A percentile compares a stretch with the other conserved stretches of the same genome.
phyloP scores from a whole-genome alignment of 2,888 invertebrate species.

The Phlogophora meticulosa region DNA sequence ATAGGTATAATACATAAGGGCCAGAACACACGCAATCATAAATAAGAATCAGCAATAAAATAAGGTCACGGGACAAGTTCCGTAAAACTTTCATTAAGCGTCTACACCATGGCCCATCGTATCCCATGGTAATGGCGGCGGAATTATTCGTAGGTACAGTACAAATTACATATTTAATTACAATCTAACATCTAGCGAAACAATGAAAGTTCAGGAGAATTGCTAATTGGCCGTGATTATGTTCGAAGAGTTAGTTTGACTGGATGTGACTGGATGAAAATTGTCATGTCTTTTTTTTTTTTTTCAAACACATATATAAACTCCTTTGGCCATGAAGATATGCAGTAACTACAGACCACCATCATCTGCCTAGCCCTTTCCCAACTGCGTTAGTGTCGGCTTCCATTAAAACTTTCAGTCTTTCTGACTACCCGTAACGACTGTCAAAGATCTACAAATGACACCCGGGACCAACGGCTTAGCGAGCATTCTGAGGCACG shows the following conservation, averaged over 20 bases:
- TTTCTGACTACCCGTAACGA: no score
- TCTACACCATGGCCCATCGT: conserved; percentile 44
- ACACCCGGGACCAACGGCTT: no score
- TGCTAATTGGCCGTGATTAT: conserved; percentile 80
- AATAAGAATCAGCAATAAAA: conserved; percentile 51
- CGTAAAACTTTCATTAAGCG: conserved; percentile 55
- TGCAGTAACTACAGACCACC: no score
- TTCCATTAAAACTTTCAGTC: no score
- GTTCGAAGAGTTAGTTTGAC: conserved; percentile 27
- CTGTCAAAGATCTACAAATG: no score
- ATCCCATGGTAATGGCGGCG: conserved; percentile 58
- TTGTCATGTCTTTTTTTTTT: no score
- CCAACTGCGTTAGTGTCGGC: no score
- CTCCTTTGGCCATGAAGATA: no score
- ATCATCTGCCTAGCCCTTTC: no score
- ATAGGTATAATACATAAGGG: background rate
- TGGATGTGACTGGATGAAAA: conserved; percentile 46
- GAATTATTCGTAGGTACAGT: conserved; percentile 63
- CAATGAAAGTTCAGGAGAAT: conserved; percentile 83
- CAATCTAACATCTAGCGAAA: conserved; percentile 76
- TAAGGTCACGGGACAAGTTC: conserved; percentile 36
- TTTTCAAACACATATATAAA: no score
- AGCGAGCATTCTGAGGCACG: no score
- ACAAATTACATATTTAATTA: conserved; percentile 74
- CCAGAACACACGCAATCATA: conserved; percentile 40